Conservation (phyloP, 2,888 invertebrate genomes). For the Agonum fuliginosum region DNA sequence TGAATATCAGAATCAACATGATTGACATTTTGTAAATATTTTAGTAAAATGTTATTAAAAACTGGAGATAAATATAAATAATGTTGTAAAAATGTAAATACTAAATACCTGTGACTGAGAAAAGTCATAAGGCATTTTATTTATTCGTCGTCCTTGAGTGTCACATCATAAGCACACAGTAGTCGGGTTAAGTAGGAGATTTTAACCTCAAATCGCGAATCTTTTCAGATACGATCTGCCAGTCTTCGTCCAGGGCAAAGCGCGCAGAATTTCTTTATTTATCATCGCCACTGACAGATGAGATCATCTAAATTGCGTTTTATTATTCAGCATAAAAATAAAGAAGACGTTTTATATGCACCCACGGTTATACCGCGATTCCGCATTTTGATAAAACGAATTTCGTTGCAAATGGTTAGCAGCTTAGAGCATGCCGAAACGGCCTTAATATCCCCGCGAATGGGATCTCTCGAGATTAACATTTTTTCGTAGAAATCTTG, state of each 20-base stretch:
- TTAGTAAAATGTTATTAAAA: background rate
- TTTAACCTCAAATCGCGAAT: conserved; percentile 4
- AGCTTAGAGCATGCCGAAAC: conserved; percentile 4
- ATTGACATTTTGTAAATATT: no score
- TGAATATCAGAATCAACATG: no score
- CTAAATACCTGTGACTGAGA: background rate
- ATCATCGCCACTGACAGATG: conserved; percentile 51
- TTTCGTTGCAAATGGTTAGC: conserved; percentile 38
- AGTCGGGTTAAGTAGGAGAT: conserved; percentile 9
- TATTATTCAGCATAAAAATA: conserved; percentile 55
- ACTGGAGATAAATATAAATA: background rate
- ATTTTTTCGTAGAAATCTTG: conserved; percentile 34
- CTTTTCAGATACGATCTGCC: conserved; percentile 6
- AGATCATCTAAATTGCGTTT: conserved; percentile 55
- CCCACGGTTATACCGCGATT: conserved; percentile 50
- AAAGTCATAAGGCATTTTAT: conserved; percentile 3
- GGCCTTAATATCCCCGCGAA: conserved; percentile 25
- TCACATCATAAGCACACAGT: conserved; percentile 23
- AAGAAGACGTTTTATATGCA: conserved; percentile 56
- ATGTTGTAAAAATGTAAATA: background rate
- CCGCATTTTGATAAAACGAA: conserved; percentile 48
- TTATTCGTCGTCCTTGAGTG: conserved; percentile 11
- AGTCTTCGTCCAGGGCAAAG: background rate
- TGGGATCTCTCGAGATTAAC: conserved; percentile 11
- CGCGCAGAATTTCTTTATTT: conserved; percentile 40